These are phyloP conservation scores for Ictalurus furcatus DNA, from an alignment of 2,113 vertebrate species.

Conservation along the genomic window DNA sequence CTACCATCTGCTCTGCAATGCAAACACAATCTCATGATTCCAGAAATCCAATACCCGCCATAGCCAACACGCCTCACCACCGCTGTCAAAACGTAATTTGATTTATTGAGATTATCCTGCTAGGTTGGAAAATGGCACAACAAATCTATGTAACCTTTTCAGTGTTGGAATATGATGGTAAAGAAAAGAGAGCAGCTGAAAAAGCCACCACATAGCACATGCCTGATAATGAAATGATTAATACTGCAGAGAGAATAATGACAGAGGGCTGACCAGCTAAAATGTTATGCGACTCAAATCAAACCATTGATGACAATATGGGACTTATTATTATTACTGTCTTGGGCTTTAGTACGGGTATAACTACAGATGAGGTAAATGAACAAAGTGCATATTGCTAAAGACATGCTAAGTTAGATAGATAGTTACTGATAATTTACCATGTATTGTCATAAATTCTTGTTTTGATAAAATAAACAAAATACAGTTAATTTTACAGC, in stretches of 20 bases:
- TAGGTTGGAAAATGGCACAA: constrained; percentile 37
- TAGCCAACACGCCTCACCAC: constrained; percentile 18
- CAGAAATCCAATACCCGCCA: constrained; percentile 45
- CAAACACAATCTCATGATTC: constrained; percentile 45
- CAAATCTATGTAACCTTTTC: constrained; percentile 62
- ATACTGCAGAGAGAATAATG: constrained; percentile 43
- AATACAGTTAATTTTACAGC: not conserved
- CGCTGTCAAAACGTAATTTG: constrained; percentile 53
- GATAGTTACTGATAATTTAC: not conserved
- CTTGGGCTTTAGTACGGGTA: not conserved
- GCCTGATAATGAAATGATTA: constrained; percentile 54
- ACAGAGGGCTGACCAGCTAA: not conserved
- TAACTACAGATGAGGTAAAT: not conserved
- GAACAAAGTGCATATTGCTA: not conserved
- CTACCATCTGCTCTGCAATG: constrained; percentile 39
- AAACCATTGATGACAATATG: not conserved
- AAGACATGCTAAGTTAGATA: not conserved
- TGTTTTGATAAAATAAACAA: not conserved
- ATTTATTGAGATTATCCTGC: constrained; percentile 53
- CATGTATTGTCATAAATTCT: not conserved
- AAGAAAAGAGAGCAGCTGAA: constrained; percentile 16
- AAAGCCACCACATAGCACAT: constrained; percentile 1
- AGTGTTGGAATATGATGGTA: constrained; percentile 54
- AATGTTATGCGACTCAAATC: not conserved
- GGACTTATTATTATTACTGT: too few relatives aligned